phyloP scores from a whole-genome alignment of 2,797 vertebrate genomes.

The Etheostoma nigrum region DNA sequence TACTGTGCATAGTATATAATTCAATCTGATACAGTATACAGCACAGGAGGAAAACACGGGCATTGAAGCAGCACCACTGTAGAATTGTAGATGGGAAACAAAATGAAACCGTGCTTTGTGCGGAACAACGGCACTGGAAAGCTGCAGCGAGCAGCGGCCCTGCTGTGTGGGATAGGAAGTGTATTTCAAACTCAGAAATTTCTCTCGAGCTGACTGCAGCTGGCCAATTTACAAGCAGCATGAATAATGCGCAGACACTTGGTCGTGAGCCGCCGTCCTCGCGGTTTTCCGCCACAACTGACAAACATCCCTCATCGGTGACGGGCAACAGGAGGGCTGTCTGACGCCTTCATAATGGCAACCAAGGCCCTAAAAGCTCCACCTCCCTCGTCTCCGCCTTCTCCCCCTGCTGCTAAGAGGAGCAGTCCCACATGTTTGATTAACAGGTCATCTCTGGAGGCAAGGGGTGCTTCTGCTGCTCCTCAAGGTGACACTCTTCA shows the following conservation, averaged over 20 bases:
- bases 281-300: slow-evolving; percentile 48
- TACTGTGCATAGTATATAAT: slow-evolving; percentile 55
- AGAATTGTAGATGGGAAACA: slow-evolving; percentile 62
- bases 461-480: slow-evolving; percentile 30
- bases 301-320: slow-evolving; percentile 48
- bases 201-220: slow-evolving; percentile 71
- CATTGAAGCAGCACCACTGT: slow-evolving; percentile 31
- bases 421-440: slow-evolving; percentile 66
- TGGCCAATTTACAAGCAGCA: slow-evolving; percentile 78
- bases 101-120: slow-evolving; percentile 64
- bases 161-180: slow-evolving; percentile 55
- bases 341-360: slow-evolving; percentile 52
- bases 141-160: slow-evolving; percentile 49
- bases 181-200: slow-evolving; percentile 69
- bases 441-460: slow-evolving; percentile 60
- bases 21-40: slow-evolving; percentile 47
- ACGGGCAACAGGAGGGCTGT: slow-evolving; percentile 28
- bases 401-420: slow-evolving; percentile 30
- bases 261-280: slow-evolving; percentile 43
- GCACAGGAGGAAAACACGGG: slow-evolving; percentile 33
- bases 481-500: slow-evolving; percentile 21
- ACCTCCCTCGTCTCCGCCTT: not conserved
- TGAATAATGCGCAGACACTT: slow-evolving; percentile 81
- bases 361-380: slow-evolving; percentile 9
- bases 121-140: slow-evolving; percentile 41